Evolutionary conservation across 2,797 vertebrate genomes (phyloP).

Genomic region (Lycodopsis pacificus): DNA sequence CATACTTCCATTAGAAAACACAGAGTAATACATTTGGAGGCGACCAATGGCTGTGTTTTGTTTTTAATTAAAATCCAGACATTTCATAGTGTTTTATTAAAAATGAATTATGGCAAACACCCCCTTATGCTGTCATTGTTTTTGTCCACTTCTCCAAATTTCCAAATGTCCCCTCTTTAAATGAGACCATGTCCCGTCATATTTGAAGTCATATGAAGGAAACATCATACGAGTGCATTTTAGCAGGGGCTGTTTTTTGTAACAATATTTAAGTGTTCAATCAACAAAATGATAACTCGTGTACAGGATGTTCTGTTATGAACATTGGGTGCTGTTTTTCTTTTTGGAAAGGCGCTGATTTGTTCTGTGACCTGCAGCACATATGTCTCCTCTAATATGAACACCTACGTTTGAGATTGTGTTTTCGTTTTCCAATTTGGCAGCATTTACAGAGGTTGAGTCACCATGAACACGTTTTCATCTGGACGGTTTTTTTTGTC

Average conservation of each 20-base stretch:
- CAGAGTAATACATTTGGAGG: conserved; percentile 11
- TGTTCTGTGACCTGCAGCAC: too few species aligned
- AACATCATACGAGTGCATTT: neutral
- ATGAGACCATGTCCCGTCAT: neutral
- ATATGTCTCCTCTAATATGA: neutral
- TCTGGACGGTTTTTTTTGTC: neutral
- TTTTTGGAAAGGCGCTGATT: too few species aligned
- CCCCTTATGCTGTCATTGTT: neutral
- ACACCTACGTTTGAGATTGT: neutral
- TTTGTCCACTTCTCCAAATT: neutral
- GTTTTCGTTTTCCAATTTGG: neutral
- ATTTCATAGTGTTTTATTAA: conserved; percentile 19
- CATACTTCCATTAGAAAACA: conserved; percentile 24
- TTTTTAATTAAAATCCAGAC: conserved; percentile 24
- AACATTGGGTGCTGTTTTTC: neutral
- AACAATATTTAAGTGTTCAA: neutral
- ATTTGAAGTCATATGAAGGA: neutral
- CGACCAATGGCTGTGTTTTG: neutral
- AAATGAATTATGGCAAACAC: neutral
- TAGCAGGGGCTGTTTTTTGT: neutral
- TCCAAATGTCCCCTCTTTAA: neutral
- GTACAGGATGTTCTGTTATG: neutral
- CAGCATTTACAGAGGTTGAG: neutral
- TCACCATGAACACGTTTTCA: conserved; percentile 1
- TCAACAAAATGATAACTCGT: neutral